Base-by-base conservation (phyloP, 1,140 invertebrate genomes). In the Neodiprion virginianus region DNA sequence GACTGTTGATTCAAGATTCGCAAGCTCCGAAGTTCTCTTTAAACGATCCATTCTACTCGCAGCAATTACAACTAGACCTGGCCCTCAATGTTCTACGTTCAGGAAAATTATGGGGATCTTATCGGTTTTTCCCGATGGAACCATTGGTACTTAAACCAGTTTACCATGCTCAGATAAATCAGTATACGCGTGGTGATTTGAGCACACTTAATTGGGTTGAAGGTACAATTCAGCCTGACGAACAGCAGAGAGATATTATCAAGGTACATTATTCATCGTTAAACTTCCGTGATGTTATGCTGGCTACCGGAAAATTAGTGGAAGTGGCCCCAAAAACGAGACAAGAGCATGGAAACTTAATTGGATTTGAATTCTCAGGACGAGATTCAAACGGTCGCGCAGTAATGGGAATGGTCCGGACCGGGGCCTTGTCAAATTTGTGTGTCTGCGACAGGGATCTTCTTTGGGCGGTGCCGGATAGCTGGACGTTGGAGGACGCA, bases 401-500 rank as follows among this genome's bases (percentile, higher is more conserved):
- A 17, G 74, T 86, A 0, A 87, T 87, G 81, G 87, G 87, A 47
- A 79, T 87, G 69, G 70, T 80, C 8, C 8, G 9, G 10, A 68
- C 71, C 2, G 72, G 78, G 75, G 80, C 76, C 10, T 66, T 88
- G 53, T 66, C 83, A 1, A 83, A 80, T 7, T 50, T 77, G 11
- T 66, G 86, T 14, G 11, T 88, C 67, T 87, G 85, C 61, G 86
- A 90, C 78, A 80, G 53, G n/a, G 7, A 61, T 12, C 90, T 95
- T 23, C 82, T 93, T 49, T 96, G 94, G 94, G 84, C 91, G 40
- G 90, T 97, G 17, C 96, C 96, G 7, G 91, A 94, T 4, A 79
- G 91, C 5, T 96, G 95, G 95, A 91, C 89, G 7, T 87, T 97
- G 65, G 91, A 94, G 82, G 93, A 97, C 72, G 96, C 96, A 1